Percentiles rank a stretch among this genome's conserved stretches.
phyloP scores from a whole-genome alignment of 2,888 invertebrate genomes.

The Amaurobius ferox region DNA sequence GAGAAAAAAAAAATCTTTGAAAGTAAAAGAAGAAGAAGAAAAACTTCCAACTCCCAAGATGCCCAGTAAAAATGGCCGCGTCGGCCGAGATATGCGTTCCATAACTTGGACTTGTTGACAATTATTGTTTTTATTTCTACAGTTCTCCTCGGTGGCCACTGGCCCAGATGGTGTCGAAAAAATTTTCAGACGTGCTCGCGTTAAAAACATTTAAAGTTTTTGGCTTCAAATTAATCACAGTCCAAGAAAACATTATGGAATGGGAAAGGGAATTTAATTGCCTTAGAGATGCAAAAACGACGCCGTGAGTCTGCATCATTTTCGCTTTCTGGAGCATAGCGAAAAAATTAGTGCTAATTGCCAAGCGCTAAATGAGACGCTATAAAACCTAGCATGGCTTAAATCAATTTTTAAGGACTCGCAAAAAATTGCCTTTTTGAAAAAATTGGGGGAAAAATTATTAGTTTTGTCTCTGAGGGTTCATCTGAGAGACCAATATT shows the following conservation, averaged over 20 bases:
- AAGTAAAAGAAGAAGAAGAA: constrained; percentile 21
- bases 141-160: not conserved
- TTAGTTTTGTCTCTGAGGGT: constrained; percentile 25
- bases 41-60: constrained; percentile 24
- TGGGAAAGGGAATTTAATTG: constrained; percentile 67
- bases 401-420: constrained; percentile 59
- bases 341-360: constrained; percentile 58
- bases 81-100: constrained; percentile 60
- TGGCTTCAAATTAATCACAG: constrained; percentile 66
- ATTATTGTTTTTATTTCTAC: constrained; percentile 30
- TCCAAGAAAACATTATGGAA: constrained; percentile 66
- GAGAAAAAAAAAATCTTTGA: constrained; percentile 14
- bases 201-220: constrained; percentile 67
- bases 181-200: not conserved
- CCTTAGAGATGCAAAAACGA: constrained; percentile 39
- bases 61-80: constrained; percentile 1
- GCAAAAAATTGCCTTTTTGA: constrained; percentile 11
- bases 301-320: constrained; percentile 51
- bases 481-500: constrained; percentile 33
- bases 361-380: constrained; percentile 40
- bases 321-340: constrained; percentile 38
- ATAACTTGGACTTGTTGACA: constrained; percentile 34
- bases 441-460: constrained; percentile 5
- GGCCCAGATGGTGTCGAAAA: not conserved
- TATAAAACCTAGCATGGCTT: constrained; percentile 35